phyloP scores from a whole-genome alignment of 2,888 invertebrate genomes.

The Lepetodrilus schrolli region DNA sequence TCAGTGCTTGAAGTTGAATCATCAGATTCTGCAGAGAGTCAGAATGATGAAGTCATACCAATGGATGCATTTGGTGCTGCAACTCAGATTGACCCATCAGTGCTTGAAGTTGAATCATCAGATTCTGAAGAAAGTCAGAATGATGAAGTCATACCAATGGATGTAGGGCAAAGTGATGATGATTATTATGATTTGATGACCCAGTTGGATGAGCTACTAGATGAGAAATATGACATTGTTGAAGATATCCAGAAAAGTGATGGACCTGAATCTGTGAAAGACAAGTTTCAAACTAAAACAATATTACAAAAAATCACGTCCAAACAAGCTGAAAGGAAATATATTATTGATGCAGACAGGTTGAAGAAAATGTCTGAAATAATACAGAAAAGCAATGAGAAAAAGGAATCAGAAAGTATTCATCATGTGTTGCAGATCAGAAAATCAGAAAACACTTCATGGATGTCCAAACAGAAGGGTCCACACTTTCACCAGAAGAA shows the following conservation, averaged over 20 bases:
- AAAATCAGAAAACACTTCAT: not conserved
- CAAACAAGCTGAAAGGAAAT: conserved; percentile 26
- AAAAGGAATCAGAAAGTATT: not conserved
- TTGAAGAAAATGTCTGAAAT: not conserved
- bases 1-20: not conserved
- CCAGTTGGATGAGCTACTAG: conserved; percentile 32
- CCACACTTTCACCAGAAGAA: not conserved
- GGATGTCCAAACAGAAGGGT: not conserved
- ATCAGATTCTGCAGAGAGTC: not conserved
- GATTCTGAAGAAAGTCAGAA: conserved; percentile 22
- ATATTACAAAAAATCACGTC: not conserved
- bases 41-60: not conserved
- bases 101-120: not conserved
- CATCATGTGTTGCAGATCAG: not conserved
- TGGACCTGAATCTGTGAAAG: too few relatives aligned
- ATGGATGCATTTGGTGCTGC: conserved; percentile 2
- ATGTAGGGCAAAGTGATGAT: not conserved
- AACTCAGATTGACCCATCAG: not conserved
- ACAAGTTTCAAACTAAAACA: too few relatives aligned
- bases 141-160: not conserved
- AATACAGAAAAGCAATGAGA: not conserved
- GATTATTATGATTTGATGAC: conserved; percentile 30
- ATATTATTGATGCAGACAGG: not conserved
- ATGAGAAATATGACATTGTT: too few relatives aligned
- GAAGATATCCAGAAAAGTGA: too few relatives aligned